Evolutionary conservation across 2,113 vertebrate species (phyloP).

Genomic region (Ailurus styani): DNA sequence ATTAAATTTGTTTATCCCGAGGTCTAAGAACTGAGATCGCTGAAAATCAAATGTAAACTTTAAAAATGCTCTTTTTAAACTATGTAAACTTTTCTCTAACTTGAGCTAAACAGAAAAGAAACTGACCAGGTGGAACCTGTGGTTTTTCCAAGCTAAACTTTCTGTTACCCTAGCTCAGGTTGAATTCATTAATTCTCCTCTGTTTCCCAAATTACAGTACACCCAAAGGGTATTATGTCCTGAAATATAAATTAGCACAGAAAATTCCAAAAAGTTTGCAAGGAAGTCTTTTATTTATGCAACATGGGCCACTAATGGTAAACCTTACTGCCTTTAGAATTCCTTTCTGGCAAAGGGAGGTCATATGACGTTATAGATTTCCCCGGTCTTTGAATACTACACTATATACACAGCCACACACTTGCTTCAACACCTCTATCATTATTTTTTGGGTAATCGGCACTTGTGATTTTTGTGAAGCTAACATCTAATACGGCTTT

Average conservation of each 20-base stretch:
- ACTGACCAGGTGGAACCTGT: neutral
- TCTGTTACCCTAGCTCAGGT: neutral
- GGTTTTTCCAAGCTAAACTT: neutral
- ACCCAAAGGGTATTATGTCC: neutral
- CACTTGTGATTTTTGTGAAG: neutral
- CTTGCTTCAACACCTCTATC: neutral
- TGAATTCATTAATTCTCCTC: neutral
- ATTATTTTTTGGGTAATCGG: neutral
- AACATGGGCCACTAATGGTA: neutral
- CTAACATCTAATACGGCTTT: neutral
- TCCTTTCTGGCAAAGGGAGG: neutral
- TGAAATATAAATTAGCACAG: neutral
- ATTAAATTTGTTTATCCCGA: neutral
- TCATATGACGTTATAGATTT: fast-evolving
- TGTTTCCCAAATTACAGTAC: neutral
- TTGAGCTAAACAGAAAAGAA: neutral
- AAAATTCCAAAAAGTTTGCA: neutral
- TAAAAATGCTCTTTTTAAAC: neutral
- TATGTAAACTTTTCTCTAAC: neutral
- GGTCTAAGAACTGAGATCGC: neutral
- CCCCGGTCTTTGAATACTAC: neutral
- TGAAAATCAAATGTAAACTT: neutral
- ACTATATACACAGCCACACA: neutral
- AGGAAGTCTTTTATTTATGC: neutral
- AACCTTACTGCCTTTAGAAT: neutral